Conservation (phyloP, 1,140 invertebrate species). For the Nixonia krombeini region DNA sequence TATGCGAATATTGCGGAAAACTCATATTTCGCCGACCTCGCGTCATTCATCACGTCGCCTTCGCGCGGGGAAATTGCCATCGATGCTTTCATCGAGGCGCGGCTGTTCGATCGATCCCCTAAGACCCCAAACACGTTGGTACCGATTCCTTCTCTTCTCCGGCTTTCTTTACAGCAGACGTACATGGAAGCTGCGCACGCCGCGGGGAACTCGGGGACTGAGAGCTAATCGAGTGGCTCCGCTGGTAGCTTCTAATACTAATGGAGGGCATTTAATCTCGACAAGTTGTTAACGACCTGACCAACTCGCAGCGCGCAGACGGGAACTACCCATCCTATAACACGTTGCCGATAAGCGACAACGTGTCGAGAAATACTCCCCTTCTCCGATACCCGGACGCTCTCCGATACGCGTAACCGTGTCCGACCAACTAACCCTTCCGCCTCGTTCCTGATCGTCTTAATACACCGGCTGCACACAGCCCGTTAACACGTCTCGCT, state of each 20-base stretch:
- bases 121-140: no score
- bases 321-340: constrained; percentile 52
- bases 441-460: constrained; percentile 48
- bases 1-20: constrained; percentile 44
- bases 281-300: constrained; percentile 72
- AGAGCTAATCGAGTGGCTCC: constrained; percentile 62
- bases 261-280: constrained; percentile 70
- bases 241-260: constrained; percentile 69
- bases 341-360: constrained; percentile 70
- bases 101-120: no score
- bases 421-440: constrained; percentile 47
- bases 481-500: constrained; percentile 41
- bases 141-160: no score
- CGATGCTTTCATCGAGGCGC: constrained; percentile 22
- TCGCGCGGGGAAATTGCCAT: constrained; percentile 25
- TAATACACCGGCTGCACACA: constrained; percentile 26
- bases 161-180: no score
- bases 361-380: constrained; percentile 67
- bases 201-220: constrained; percentile 35
- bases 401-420: constrained; percentile 19
- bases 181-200: constrained; percentile 12
- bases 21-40: constrained; percentile 29
- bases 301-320: constrained; percentile 57
- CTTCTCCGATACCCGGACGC: constrained; percentile 44
- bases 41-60: constrained; percentile 41